Evolutionary conservation across 2,113 vertebrate genomes (phyloP).

Genomic region (Parus major): DNA sequence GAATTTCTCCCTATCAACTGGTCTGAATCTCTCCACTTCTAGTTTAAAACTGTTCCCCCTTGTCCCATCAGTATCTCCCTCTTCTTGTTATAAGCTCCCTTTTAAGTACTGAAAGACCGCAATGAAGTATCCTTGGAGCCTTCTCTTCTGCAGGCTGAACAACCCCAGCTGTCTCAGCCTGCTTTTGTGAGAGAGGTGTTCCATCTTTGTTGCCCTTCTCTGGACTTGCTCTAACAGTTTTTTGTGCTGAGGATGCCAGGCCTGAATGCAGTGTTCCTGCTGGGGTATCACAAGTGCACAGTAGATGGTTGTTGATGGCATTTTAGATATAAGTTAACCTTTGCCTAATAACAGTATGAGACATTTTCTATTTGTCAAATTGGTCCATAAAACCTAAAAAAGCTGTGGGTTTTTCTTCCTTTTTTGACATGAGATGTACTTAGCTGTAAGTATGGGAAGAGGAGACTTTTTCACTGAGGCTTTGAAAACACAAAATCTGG

Average conservation of each 20-base stretch:
- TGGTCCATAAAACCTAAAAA: background rate
- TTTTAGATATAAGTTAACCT: background rate
- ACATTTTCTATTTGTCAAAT: background rate
- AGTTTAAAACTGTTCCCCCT: background rate
- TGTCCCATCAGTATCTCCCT: background rate
- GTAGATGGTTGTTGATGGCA: background rate
- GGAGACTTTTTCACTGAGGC: background rate
- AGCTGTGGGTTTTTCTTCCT: background rate
- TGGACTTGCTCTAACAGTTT: background rate
- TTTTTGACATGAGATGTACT: background rate
- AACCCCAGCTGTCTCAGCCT: background rate
- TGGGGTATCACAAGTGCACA: background rate
- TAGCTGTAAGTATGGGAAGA: background rate
- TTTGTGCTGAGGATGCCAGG: background rate
- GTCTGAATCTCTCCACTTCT: background rate
- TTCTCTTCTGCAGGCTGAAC: background rate
- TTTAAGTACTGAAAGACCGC: background rate
- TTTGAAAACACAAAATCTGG: background rate
- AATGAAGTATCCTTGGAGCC: background rate
- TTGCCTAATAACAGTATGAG: background rate
- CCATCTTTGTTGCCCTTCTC: background rate
- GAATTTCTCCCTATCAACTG: background rate
- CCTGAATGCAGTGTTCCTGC: background rate
- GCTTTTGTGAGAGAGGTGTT: background rate
- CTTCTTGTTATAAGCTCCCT: background rate